phyloP scores from a whole-genome alignment of 2,797 vertebrate genomes.

The Gephyroberyx darwinii region DNA sequence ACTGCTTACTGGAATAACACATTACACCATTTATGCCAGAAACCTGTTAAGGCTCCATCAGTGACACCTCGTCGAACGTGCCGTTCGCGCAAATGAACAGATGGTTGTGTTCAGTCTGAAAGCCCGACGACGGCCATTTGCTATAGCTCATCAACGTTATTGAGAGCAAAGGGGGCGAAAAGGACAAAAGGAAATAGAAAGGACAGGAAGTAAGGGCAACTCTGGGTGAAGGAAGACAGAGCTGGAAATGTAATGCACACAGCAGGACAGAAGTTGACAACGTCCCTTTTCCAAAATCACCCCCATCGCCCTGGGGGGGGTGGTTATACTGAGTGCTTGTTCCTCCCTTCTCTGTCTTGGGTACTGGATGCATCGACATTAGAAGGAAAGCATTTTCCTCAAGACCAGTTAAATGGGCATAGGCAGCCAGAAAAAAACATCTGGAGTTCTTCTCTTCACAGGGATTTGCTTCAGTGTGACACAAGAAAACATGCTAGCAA shows the following conservation, averaged over 20 bases:
- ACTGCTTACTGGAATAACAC: background rate
- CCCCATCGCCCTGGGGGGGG: conserved; percentile 18
- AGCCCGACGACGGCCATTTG: conserved; percentile 23
- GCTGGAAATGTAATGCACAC: conserved; percentile 38
- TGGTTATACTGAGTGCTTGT: conserved; percentile 26
- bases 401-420: background rate
- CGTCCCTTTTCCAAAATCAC: conserved; percentile 42
- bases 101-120: conserved; percentile 34
- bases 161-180: conserved; percentile 20
- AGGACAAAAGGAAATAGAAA: conserved; percentile 31
- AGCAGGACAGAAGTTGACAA: conserved; percentile 36
- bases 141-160: conserved; percentile 19
- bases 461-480: background rate
- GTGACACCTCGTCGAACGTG: conserved; percentile 23
- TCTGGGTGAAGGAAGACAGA: conserved; percentile 6
- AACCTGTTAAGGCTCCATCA: conserved; percentile 29
- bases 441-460: background rate
- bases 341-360: conserved; percentile 14
- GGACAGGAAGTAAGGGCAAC: conserved; percentile 24
- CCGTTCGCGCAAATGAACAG: conserved; percentile 43
- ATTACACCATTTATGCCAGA: background rate
- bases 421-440: conserved; percentile 13
- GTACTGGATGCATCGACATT: conserved; percentile 4
- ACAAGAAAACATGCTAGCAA: conserved; percentile 1
- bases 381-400: conserved; percentile 21